Percentiles rank a stretch among this genome's conserved stretches.
These are phyloP conservation scores for Leucoraja ocellata DNA, from an alignment of 2,797 vertebrate genomes.

Conservation along the genomic window DNA sequence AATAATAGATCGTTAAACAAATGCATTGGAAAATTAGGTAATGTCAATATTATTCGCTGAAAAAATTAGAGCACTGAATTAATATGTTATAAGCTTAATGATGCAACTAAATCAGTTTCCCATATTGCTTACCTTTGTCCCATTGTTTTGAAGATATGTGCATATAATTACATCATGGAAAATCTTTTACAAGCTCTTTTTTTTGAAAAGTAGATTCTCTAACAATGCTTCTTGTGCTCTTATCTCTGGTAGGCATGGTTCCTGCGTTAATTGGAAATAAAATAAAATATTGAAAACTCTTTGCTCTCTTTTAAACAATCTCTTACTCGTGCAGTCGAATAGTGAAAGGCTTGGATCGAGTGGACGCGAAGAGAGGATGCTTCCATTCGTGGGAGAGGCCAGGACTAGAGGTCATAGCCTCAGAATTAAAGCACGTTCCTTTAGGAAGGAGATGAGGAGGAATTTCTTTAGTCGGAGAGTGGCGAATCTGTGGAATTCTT, in stretches of 20 bases:
- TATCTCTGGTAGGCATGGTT: not conserved
- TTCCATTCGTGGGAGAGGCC: too few species aligned
- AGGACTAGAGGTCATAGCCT: too few species aligned
- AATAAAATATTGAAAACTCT: not conserved
- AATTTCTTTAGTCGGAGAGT: too few species aligned
- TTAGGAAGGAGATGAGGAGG: too few species aligned
- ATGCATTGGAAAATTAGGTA: not conserved
- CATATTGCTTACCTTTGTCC: not conserved
- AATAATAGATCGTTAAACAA: not conserved
- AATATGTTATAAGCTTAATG: slow-evolving; percentile 24
- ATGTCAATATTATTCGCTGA: not conserved
- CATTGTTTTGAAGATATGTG: not conserved
- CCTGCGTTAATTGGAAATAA: not conserved
- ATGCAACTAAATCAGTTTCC: not conserved
- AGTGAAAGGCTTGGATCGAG: too few species aligned
- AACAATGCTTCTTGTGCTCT: not conserved
- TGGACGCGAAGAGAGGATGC: too few species aligned
- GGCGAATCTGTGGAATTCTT: too few species aligned
- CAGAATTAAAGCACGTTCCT: too few species aligned
- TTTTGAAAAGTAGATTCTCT: not conserved
- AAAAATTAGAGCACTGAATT: not conserved
- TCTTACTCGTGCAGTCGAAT: not conserved
- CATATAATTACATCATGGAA: not conserved
- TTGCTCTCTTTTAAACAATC: not conserved
- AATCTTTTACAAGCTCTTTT: not conserved